phyloP scores from a whole-genome alignment of 2,888 invertebrate species.

The Tipula confusa region DNA sequence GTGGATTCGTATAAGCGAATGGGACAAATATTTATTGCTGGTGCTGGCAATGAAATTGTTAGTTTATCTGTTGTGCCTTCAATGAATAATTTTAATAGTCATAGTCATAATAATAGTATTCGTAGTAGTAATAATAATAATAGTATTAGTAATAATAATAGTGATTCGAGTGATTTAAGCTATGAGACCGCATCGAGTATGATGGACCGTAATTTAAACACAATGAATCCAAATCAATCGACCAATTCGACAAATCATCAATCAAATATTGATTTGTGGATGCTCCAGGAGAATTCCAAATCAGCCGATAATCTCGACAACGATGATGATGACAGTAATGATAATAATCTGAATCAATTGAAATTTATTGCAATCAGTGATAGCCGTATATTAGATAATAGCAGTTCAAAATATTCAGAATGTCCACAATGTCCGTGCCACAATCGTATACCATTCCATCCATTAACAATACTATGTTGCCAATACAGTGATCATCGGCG shows the following conservation, averaged over 20 bases:
- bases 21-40: slow-evolving; percentile 51
- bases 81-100: slow-evolving; percentile 41
- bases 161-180: slow-evolving; percentile 50
- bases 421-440: slow-evolving; percentile 46
- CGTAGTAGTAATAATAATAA: slow-evolving; percentile 47
- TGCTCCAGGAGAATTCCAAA: slow-evolving; percentile 47
- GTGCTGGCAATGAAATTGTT: slow-evolving; percentile 40
- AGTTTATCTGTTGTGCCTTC: slow-evolving; percentile 38
- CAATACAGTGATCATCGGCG: slow-evolving; percentile 41
- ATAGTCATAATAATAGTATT: slow-evolving; percentile 41
- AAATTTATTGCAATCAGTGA: slow-evolving; percentile 46
- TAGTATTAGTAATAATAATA: slow-evolving; percentile 44
- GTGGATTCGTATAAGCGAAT: slow-evolving; percentile 55
- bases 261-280: slow-evolving; percentile 16
- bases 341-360: background rate
- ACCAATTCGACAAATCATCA: slow-evolving; percentile 27
- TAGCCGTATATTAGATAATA: slow-evolving; percentile 45
- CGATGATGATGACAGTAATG: slow-evolving; percentile 48
- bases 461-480: slow-evolving; percentile 39
- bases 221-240: slow-evolving; percentile 38
- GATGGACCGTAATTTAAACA: slow-evolving; percentile 41
- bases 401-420: slow-evolving; percentile 31
- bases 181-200: slow-evolving; percentile 53
- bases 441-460: slow-evolving; percentile 35
- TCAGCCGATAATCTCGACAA: slow-evolving; percentile 55